Conservation (phyloP, 2,797 vertebrate species). For the Helostoma temminkii region DNA sequence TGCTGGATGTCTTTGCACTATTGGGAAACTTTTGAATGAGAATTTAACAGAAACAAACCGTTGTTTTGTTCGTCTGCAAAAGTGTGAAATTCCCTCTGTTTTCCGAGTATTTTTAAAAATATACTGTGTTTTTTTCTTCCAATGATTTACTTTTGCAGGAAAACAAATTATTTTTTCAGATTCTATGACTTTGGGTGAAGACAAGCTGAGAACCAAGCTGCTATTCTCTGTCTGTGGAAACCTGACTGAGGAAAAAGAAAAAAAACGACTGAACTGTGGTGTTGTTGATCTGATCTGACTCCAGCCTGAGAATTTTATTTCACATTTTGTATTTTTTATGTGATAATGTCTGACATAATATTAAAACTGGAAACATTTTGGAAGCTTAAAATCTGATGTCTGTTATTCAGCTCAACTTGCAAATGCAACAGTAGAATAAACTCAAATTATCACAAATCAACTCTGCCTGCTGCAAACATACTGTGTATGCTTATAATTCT, state of each 20-base stretch:
- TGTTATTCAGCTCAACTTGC: too few species aligned
- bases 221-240: conserved; percentile 35
- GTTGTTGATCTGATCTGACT: conserved; percentile 7
- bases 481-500: too few species aligned
- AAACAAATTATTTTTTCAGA: conserved; percentile 15
- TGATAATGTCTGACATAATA: conserved; percentile 27
- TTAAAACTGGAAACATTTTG: conserved; percentile 37
- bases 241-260: background rate
- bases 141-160: conserved; percentile 12
- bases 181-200: conserved; percentile 10
- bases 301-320: conserved; percentile 58
- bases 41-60: conserved; percentile 12
- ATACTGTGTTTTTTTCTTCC: background rate
- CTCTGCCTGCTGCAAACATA: too few species aligned
- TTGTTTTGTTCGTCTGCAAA: conserved; percentile 28
- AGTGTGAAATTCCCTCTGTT: background rate
- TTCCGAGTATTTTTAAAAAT: background rate
- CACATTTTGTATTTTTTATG: conserved; percentile 62
- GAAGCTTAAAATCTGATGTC: too few species aligned
- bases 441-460: too few species aligned
- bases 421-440: too few species aligned
- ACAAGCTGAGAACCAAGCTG: conserved; percentile 47
- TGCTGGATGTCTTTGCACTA: conserved; percentile 65
- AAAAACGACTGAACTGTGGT: background rate
- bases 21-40: conserved; percentile 31